Base-by-base conservation (phyloP, 1,140 invertebrate species). In the Drosophila nebulosa region DNA sequence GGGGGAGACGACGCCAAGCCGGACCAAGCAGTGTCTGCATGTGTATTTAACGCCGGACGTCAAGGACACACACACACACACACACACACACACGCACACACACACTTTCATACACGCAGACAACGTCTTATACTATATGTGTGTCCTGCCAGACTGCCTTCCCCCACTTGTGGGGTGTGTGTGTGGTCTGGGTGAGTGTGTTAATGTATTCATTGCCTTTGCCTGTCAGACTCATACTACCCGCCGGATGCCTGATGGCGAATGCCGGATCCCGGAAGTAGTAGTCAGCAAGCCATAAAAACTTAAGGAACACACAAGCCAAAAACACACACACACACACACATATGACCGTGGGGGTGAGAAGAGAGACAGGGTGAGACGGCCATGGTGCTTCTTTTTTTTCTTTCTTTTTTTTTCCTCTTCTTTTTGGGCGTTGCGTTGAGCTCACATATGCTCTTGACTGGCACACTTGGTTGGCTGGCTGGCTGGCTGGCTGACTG, bases 231-330 rank as follows among this genome's bases (percentile, higher is more conserved):
- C 27, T 52, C 63, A 55, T 51, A 72, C 22, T 61, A 39, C 27
- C 39, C 26, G 27, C 55, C 63, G 39, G 51, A 50, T 22, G 35
- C 64, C 53, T 30, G 24, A 21, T 46, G 68, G 60, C 69, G 55
- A 63, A 27, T 51, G 69, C 69, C 69, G 55, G 71, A 74, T 74
- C 64, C 83, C 83, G 84, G 83, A 86, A 88, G 83, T 88, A 88
- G 83, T 88, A 88, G 83, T 88, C 83, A 88, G 79, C 79, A 88
- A 86, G 83, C 84, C 72, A 88, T 88, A 88, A 88, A 88, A 88
- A 88, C 83, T 88, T 88, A 88, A 88, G 78, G 70, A 83, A 66
- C 77, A 71, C 62, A 72, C 68, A 64, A 53, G 36, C 12, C 42
- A 63, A 26, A 27, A 16, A 58, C 9, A 57, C 24, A 58, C n/a